phyloP scores from a whole-genome alignment of 2,113 vertebrate species.

The Paraplagusia blochii region DNA sequence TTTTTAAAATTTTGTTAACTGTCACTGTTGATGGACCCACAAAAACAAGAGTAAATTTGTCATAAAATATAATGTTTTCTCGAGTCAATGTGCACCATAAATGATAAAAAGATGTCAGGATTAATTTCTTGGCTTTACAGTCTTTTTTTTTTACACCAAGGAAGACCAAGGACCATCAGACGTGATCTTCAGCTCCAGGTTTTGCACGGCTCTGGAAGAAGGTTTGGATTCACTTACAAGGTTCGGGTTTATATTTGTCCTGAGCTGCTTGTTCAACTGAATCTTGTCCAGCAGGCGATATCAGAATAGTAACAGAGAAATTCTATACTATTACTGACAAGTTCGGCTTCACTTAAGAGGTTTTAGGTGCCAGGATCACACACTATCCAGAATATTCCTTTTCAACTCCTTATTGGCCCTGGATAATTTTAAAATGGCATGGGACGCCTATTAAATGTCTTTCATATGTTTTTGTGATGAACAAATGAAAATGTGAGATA shows the following conservation, averaged over 20 bases:
- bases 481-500: not conserved
- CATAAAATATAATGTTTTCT: too few species aligned
- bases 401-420: slow-evolving; percentile 1
- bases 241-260: slow-evolving; percentile 71
- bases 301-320: slow-evolving; percentile 73
- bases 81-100: too few species aligned
- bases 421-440: not conserved
- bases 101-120: too few species aligned
- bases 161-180: slow-evolving; percentile 1
- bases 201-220: slow-evolving; percentile 39
- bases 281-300: slow-evolving; percentile 47
- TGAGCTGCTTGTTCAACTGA: slow-evolving; percentile 43
- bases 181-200: slow-evolving; percentile 30
- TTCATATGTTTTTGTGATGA: not conserved
- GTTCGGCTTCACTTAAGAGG: slow-evolving; percentile 30
- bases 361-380: slow-evolving; percentile 30
- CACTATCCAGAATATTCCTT: slow-evolving; percentile 20
- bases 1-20: too few species aligned
- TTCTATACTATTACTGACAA: slow-evolving; percentile 66
- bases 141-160: too few species aligned
- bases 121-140: too few species aligned
- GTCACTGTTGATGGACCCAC: too few species aligned
- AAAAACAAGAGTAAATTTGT: too few species aligned
- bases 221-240: slow-evolving; percentile 44
- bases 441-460: not conserved